phyloP scores from a whole-genome alignment of 2,113 vertebrate genomes.

The Martes martes region DNA sequence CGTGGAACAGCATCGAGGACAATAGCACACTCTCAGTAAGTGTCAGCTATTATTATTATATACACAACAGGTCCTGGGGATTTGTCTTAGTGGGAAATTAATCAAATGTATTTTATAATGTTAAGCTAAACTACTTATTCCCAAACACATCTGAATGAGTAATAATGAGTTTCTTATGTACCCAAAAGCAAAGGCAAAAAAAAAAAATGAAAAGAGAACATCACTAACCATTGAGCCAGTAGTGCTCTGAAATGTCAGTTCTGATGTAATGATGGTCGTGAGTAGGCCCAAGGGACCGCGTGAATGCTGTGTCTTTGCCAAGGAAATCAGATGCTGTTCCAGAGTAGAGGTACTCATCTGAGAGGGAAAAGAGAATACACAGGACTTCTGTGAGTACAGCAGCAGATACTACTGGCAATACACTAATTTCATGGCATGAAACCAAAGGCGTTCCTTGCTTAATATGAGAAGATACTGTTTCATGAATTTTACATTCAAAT shows the following conservation, averaged over 20 bases:
- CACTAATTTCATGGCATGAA: conserved; percentile 21
- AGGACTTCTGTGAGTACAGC: background rate
- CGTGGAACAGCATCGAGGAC: background rate
- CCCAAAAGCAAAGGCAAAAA: conserved; percentile 51
- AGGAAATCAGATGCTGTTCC: conserved; percentile 98
- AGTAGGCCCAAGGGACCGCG: conserved; percentile 93
- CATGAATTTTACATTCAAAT: background rate
- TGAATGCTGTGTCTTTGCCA: conserved; percentile 95
- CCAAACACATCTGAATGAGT: conserved; percentile 57
- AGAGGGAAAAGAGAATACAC: conserved; percentile 63
- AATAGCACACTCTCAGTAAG: background rate
- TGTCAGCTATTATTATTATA: background rate
- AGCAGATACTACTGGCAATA: background rate
- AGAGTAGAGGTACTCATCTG: conserved; percentile 94
- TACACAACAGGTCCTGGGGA: background rate
- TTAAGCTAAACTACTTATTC: background rate
- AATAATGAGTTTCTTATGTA: conserved; percentile 65
- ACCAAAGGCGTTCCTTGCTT: background rate
- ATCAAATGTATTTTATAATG: background rate
- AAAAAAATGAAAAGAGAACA: conserved; percentile 30
- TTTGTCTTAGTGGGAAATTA: background rate
- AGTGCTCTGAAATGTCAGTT: conserved; percentile 97
- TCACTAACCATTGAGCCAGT: conserved; percentile 95
- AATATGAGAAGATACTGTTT: background rate
- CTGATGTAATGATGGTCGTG: conserved; percentile 95